Conservation (phyloP, 2,113 vertebrate genomes). For the Equus przewalskii region DNA sequence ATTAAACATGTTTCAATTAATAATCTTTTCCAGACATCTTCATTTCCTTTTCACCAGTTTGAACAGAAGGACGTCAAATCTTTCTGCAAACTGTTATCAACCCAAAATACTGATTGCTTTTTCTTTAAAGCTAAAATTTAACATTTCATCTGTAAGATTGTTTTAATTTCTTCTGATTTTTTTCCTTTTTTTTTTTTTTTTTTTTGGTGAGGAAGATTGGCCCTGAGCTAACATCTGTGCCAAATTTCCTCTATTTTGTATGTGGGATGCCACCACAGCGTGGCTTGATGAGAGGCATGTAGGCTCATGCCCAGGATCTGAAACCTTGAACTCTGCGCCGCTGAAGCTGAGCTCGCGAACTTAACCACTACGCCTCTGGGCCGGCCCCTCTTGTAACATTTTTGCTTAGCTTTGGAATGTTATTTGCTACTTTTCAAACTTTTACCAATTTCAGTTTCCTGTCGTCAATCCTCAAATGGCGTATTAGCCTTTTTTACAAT, state of each 20-base stretch:
- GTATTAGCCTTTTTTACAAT: neutral
- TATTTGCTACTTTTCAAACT: neutral
- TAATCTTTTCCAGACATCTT: neutral
- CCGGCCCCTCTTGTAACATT: neutral
- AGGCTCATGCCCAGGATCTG: too few species aligned
- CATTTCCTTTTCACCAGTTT: neutral
- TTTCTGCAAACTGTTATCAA: neutral
- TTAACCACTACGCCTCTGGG: too few species aligned
- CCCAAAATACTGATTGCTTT: neutral
- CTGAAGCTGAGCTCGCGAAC: too few species aligned
- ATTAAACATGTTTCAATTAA: neutral
- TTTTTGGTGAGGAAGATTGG: too few species aligned
- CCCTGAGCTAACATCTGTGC: too few species aligned
- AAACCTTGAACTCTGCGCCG: too few species aligned
- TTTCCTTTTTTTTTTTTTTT: too few species aligned
- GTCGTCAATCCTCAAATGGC: neutral
- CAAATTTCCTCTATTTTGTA: too few species aligned
- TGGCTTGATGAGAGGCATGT: too few species aligned
- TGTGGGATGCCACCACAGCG: too few species aligned
- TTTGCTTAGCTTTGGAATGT: neutral
- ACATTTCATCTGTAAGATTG: neutral
- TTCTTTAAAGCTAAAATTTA: conserved; percentile 36
- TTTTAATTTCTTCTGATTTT: conserved; percentile 12
- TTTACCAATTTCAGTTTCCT: neutral
- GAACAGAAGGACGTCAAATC: neutral